Evolutionary conservation across 2,888 invertebrate genomes (phyloP).

Genomic region (Dynastes tityus): DNA sequence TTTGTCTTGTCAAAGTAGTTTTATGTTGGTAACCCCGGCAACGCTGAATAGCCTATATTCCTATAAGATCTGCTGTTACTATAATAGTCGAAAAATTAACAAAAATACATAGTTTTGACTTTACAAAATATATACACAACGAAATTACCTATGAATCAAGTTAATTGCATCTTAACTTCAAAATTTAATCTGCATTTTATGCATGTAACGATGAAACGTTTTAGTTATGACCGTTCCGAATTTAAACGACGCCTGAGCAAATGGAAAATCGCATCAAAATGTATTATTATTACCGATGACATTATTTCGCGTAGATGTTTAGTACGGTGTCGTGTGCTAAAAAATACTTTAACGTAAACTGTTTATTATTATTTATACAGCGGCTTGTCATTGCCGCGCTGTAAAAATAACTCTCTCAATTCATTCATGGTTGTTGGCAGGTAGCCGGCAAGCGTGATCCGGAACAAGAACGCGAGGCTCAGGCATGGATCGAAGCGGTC

Average conservation of each 20-base stretch:
- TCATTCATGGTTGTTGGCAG: constrained; percentile 68
- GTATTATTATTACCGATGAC: constrained; percentile 12
- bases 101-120: no score
- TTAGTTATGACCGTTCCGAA: neutral
- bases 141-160: no score
- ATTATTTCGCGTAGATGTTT: neutral
- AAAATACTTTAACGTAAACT: constrained; percentile 5
- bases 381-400: constrained; percentile 1
- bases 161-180: no score
- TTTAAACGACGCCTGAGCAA: neutral
- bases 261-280: neutral
- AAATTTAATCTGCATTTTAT: neutral
- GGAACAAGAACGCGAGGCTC: constrained; percentile 85
- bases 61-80: no score
- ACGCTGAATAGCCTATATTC: no score
- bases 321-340: neutral
- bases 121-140: no score
- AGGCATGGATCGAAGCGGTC: constrained; percentile 89
- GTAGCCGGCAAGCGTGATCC: constrained; percentile 87
- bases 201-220: neutral
- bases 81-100: no score
- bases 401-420: neutral
- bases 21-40: no score
- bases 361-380: neutral
- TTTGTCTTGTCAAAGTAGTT: no score